Base-by-base conservation (phyloP, 2,888 invertebrate species). In the Frankliniella fusca region DNA sequence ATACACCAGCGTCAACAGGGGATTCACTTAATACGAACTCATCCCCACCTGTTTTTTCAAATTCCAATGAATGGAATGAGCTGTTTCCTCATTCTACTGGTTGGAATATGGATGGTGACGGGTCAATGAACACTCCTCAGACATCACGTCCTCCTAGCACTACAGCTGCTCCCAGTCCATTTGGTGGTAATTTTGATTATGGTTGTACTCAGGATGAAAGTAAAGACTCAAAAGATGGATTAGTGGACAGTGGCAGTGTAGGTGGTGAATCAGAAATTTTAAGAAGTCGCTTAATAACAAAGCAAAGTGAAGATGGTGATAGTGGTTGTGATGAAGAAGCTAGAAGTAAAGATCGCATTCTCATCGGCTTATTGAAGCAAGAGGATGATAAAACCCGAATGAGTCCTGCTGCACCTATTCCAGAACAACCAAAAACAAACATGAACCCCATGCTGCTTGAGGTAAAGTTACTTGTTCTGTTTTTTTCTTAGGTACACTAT, bases 361-460 rank as follows among this genome's bases (percentile, higher is more conserved):
- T 92, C 84, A 92, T 48, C 54, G 91, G 90, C 83, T 87, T 94
- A 86, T 88, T 94, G 84, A 93, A 93, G 86, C 92, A 92, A 86
- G 91, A 91, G 82, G 93, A 93, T 85, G 91, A 80, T 91, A 92
- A 81, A 92, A 91, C 81, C 90, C 86, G 28, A 50, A 82, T 38
- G 70, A 80, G 9, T 38, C 70, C 76, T 38, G 81, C 79, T 65
- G 76, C 27, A 12, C 86, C 86, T 85, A 84, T 82, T 80, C 82
- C 85, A 80, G 83, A 84, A 54, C 83, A 84, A 38, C 83, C 81
- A 38, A 61, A 61, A 38, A 61, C 82, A 20, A 54, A 54, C 49
- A 84, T 90, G 87, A 89, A 92, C 88, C 90, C 90, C 87, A 93
- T 93, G 91, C 89, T 93, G 85, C 88, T 92, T 84, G 91, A 92